These are phyloP conservation scores for Tiliacea citrago DNA, from an alignment of 2,888 invertebrate genomes.

Conservation along the genomic window DNA sequence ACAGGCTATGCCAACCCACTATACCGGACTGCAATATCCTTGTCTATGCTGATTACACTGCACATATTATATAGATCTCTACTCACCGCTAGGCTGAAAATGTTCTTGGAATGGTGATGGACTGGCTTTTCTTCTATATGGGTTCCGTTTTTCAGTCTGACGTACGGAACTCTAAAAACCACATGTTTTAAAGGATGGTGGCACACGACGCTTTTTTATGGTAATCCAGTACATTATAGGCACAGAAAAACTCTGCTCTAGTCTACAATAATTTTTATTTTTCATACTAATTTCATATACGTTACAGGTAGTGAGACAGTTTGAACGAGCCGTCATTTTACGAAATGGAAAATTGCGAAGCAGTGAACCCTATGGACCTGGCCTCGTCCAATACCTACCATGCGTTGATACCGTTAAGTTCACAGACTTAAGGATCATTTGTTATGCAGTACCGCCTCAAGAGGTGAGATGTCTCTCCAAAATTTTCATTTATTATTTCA, in stretches of 20 bases:
- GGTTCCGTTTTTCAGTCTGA: too few species aligned
- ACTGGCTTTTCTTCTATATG: too few species aligned
- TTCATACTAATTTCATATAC: neutral
- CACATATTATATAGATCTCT: too few species aligned
- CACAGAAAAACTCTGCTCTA: neutral
- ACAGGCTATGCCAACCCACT: too few species aligned
- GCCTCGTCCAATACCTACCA: slow-evolving; percentile 96
- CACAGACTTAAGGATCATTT: slow-evolving; percentile 96
- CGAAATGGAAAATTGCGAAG: slow-evolving; percentile 93
- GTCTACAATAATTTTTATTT: neutral
- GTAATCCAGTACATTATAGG: neutral
- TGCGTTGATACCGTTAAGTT: slow-evolving; percentile 96
- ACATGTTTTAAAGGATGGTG: neutral
- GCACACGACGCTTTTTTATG: neutral
- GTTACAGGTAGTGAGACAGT: slow-evolving; percentile 93
- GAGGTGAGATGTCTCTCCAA: slow-evolving; percentile 91
- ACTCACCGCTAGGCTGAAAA: too few species aligned
- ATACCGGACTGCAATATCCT: too few species aligned
- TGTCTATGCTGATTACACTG: too few species aligned
- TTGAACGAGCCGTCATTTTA: slow-evolving; percentile 95
- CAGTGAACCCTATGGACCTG: slow-evolving; percentile 93
- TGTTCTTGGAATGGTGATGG: too few species aligned
- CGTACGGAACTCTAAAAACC: neutral
- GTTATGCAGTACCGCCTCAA: slow-evolving; percentile 98
- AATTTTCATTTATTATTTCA: neutral